Percentiles rank a stretch among this genome's conserved stretches.
Evolutionary conservation across 2,888 invertebrate species (phyloP).

Genomic region (Hartigia nigra): DNA sequence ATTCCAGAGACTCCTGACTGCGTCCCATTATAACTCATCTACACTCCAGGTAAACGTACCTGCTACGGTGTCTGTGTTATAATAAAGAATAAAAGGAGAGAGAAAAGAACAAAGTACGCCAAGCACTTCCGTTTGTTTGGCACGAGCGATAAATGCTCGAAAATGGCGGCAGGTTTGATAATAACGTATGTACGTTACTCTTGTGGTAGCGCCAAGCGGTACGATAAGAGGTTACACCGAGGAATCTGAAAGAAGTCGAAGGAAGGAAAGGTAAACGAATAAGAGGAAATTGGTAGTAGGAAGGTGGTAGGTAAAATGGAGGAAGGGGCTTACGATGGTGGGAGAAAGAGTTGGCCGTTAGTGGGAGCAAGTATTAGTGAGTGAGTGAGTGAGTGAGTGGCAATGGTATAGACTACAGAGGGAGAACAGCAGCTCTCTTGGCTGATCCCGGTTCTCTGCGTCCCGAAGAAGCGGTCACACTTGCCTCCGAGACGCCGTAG

Average conservation of each 20-base stretch:
- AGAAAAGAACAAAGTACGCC: not conserved
- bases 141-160: not conserved
- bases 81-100: not conserved
- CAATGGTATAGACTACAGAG: slow-evolving; percentile 11
- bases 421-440: not conserved
- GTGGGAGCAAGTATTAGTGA: slow-evolving; percentile 1
- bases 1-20: not conserved
- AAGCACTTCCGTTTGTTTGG: not conserved
- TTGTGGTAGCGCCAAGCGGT: not conserved
- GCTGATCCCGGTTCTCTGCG: slow-evolving; percentile 41
- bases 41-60: not conserved
- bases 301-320: not conserved
- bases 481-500: slow-evolving; percentile 44
- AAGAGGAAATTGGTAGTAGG: not conserved
- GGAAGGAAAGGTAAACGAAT: not conserved
- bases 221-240: not conserved
- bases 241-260: slow-evolving; percentile 7
- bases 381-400: slow-evolving; percentile 13
- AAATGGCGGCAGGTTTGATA: not conserved
- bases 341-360: not conserved
- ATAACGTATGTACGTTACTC: not conserved
- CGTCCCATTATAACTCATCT: not conserved
- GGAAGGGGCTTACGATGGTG: not conserved
- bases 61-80: not conserved
- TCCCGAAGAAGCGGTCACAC: slow-evolving; percentile 38